These are phyloP conservation scores for Dolichoris vasculosae DNA, from an alignment of 1,140 invertebrate species.

Conservation along the genomic window DNA sequence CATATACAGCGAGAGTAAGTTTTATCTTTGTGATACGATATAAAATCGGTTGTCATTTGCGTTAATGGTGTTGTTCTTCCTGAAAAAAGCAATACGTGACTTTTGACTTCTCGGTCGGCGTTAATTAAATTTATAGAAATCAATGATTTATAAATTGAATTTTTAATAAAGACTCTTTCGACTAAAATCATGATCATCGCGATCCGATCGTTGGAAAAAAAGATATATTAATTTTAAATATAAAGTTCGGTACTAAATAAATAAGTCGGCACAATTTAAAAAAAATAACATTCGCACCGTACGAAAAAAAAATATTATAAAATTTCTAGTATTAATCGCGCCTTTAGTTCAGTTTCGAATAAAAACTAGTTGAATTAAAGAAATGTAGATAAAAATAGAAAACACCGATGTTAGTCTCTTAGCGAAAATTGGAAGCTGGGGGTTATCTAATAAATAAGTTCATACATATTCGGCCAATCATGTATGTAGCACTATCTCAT, in stretches of 20 bases:
- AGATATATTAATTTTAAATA: too few species aligned
- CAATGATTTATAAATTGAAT: background rate
- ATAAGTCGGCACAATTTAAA: background rate
- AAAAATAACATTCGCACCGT: background rate
- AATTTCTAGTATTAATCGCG: background rate
- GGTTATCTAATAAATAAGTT: slow-evolving; percentile 73
- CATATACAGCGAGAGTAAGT: slow-evolving; percentile 58
- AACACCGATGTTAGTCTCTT: background rate
- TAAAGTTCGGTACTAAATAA: background rate
- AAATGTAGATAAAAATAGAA: background rate
- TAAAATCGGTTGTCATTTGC: slow-evolving; percentile 47
- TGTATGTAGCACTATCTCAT: slow-evolving; percentile 54
- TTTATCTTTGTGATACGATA: slow-evolving; percentile 65
- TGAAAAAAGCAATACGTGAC: slow-evolving; percentile 57
- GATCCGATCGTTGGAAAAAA: too few species aligned
- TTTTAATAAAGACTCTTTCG: background rate
- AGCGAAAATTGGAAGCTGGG: slow-evolving; percentile 58
- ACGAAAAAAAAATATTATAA: background rate
- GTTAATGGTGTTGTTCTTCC: slow-evolving; percentile 58
- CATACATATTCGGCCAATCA: slow-evolving; percentile 69
- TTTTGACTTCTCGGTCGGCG: slow-evolving; percentile 58
- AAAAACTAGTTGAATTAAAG: background rate
- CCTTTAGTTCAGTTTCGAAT: background rate
- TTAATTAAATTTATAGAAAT: slow-evolving; percentile 6
- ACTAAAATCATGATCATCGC: too few species aligned